Evolutionary conservation across 2,888 invertebrate species (phyloP), one percentile per base, ranked within the genome.

Genomic region (Criorhina ranunculi): DNA sequence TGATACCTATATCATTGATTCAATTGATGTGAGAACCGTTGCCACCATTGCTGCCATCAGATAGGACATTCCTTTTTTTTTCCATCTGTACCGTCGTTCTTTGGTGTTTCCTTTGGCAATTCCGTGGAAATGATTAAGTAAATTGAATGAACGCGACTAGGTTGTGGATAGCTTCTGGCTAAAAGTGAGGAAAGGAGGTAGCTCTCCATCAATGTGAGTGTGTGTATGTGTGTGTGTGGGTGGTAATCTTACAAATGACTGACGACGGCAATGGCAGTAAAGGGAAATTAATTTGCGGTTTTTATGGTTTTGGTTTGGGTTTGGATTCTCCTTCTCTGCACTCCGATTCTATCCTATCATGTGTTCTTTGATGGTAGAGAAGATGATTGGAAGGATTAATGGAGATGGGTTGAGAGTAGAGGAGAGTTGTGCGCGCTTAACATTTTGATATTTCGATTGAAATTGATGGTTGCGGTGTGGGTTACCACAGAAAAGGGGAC

Each of bases 211-310:
- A 12, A 35, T 9, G 17, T 17, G 62, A 8, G 29, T 29, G 15
- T 12, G 7, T 40, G 7, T 44, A 7, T 35, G 15, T 46, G 33
- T 29, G 29, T 29, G 5, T 46, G 42, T 46, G 59, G 24, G 24
- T 24, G 24, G 24, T 24, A 24, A 76, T 59, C 35, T 51, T 51
- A 24, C 57, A 60, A 37, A 49, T 60, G 49, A 59, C 49, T 40
- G 66, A 29, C 12, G 57, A 12, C 40, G 40, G 17, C 19, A 24
- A 24, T 24, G 49, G 11, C 49, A 67, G 42, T 51, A 24, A 51
- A 60, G 49, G 60, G 53, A 66, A 77, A 67, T 77, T 77, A 77
- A 77, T 67, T 67, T 77, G 76, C 12, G 24, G 24, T 24, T 24
- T 24, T 24, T 24, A n/a, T n/a, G 67, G 59, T 77, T 46, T 53